Base-by-base conservation (phyloP, 1,140 invertebrate species). In the Trypoxylus dichotomus region DNA sequence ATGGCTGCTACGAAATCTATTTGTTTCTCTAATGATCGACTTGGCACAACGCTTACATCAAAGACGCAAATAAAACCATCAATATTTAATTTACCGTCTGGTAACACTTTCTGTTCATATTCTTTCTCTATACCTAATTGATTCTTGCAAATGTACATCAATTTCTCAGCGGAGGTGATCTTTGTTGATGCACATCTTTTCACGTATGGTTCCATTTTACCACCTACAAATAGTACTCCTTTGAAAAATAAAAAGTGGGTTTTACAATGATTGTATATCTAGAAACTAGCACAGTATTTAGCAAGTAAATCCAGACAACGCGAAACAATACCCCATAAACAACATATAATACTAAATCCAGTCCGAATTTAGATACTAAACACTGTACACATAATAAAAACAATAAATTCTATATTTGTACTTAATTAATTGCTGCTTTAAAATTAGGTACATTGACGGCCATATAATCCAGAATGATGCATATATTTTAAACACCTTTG, bases 111-210 rank as follows among this genome's bases (percentile, higher is more conserved):
- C 87, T 98, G 96, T 82, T 98, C 96, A 86, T 97, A 99, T 85
- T 98, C 96, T 86, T 96, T 97, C 86, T 98, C 96, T 81, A 97
- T 94, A 86, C 96, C 97, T 83, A 98, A 88, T 85, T 99, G 97
- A 89, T 98, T 98, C 88, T 98, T 98, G 89, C 97, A 99, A 83
- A 98, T 98, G 84, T 99, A 99, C 96, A 98, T 98, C 15, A 99
- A 88, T 85, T 99, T 99, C 87, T 98, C 97, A 0, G 97, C 96
- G 0, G 96, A 98, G 79, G 94, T 94, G 8, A 99, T 91, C 85
- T 97, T 97, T 0, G 95, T 96, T n/a, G 93, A 90, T 41, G 94
- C 91, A 87, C 96, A 98, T 79, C 98, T 87, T 85, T 98, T 98
- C 6, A 93, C 90, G 87, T 99, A 99, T 1, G 96, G 93, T 85